Evolutionary conservation across 2,113 vertebrate genomes (phyloP), one percentile per base, ranked within the genome.

Genomic region (Grantiella picta): DNA sequence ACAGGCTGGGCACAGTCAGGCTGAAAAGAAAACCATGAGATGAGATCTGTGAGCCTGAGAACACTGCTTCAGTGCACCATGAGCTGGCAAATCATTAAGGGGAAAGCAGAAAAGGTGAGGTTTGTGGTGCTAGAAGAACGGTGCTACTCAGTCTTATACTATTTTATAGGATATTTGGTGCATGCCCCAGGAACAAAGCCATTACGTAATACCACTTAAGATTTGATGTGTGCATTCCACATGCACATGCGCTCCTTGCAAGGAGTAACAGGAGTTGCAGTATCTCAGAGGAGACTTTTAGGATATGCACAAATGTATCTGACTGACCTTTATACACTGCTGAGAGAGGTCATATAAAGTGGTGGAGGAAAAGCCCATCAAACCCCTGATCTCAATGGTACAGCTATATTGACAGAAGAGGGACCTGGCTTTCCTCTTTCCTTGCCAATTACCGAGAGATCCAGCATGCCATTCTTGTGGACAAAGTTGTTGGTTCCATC

Each of bases 401-500:
- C 93, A 83, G 56, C 86, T 96, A 89, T 12, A 95, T 79, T 89
- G 85, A 96, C 66, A 97, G 86, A 76, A 96, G 81, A 92, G 78
- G 69, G 89, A 80, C 80, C 92, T 38, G 81, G 88, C 77, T 96
- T 90, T 96, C 92, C 89, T 93, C 38, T 2, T 84, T 94, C 65
- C 79, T 91, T 69, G 95, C 80, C 96, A 94, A 95, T 99, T 98
- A 99, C 99, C 61, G 99, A 98, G 91, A 99, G 99, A 97, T 99
- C 99, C 94, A 99, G 98, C 99, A 99, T 99, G 97, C 99, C 99
- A 6, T 99, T 99, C 97, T 99, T 99, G 97, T 99, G 98, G 95
- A 99, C 98, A 97, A 99, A 99, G 97, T 99, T 99, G 96, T 98
- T 99, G 95, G 99, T 99, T 29, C 99, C 99, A 82, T 99, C 99